Base-by-base conservation (phyloP, 1,140 invertebrate species). In the Ooceraea biroi region DNA sequence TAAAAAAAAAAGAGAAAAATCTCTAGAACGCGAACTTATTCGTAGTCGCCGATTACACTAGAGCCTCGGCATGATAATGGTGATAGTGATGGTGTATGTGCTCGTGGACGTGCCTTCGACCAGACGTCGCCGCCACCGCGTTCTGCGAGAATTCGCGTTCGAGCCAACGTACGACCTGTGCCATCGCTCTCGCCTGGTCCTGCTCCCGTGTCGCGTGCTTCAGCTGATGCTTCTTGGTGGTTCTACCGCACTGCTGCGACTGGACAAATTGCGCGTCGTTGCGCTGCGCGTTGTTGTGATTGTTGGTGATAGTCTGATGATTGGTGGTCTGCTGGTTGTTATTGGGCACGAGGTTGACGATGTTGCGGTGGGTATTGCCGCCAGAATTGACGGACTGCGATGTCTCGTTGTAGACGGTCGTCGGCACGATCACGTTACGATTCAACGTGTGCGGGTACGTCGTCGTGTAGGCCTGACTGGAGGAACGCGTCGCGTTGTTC, bases 71-170 rank as follows among this genome's bases (percentile, higher is more conserved):
- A 27, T 95, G 94, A 91, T 96, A 97, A 93, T 97, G 97, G 94
- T 98, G 97, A 93, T 97, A 97, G 90, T 98, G 97, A 93, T 97
- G 97, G 92, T 98, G 97, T 87, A 97, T 96, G 88, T 98, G 97
- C 91, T 97, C 96, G 90, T 98, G 97, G 76, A 97, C 96, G 91
- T 97, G 97, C 90, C 92, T 90, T 1, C 93, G 88, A 57, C 91
- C 92, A 5, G 90, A 84, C 10, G 89, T 90, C 1, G 88, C 87
- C 2, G 91, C 92, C 7, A 90, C 90, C 50, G 90, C 88, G 80
- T 92, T 94, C 83, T 95, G 90, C 76, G 94, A 93, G 85, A 95
- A 94, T 83, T 96, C 95, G 63, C 95, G 94, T 77, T 96, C 95
- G 19, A 96, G 85, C 95, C 95, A 96, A 73, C 95, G 94, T 5